Base-by-base conservation (phyloP, 2,113 vertebrate species). In the Sprattus sprattus region DNA sequence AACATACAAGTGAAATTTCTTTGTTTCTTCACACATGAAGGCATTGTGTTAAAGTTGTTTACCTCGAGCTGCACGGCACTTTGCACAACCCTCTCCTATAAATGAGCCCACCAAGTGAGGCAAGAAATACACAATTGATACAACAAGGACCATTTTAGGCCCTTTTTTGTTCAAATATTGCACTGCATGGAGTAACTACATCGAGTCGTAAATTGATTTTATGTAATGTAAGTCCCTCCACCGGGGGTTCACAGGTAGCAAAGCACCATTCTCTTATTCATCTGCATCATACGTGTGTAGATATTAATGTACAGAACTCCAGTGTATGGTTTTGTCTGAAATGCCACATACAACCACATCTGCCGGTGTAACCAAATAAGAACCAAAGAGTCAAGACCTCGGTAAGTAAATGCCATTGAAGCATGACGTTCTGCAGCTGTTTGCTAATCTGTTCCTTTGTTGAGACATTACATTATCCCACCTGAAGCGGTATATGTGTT, bases 1-100 rank as follows among this genome's bases (percentile, higher is more conserved):
- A 67, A 16, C 32, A 50, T 4, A 67, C 8, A 67, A 67, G 64
- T 67, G 22, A 16, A 15, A 0, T n/a, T n/a, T n/a, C n/a, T n/a
- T n/a, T 78, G 15, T 78, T 78, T 78, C 15, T 0, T 16, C 25
- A 78, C 71, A 60, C 28, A 67, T 20, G 85, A 83, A 93, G 90
- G 87, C 45, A 81, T 84, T 85, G 88, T 47, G 83, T 49, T 52
- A 83, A 78, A 16, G 28, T 78, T 32, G 3, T 16, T 39, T 13
- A 16, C 71, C 71, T 44, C 13, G 39, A 39, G 11, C 5, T 78
- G 71, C 28, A 32, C 28, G 15, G 7, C 10, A 52, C 3, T 3
- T 2, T 18, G 22, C 18, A 1, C 20, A 78, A 39, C 67, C 28
- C 13, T 39, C 28, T 78, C 11, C 28, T 15, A 20, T 22, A 22